Conservation (phyloP, 1,140 invertebrate genomes). For the Neocloeon triangulifer region DNA sequence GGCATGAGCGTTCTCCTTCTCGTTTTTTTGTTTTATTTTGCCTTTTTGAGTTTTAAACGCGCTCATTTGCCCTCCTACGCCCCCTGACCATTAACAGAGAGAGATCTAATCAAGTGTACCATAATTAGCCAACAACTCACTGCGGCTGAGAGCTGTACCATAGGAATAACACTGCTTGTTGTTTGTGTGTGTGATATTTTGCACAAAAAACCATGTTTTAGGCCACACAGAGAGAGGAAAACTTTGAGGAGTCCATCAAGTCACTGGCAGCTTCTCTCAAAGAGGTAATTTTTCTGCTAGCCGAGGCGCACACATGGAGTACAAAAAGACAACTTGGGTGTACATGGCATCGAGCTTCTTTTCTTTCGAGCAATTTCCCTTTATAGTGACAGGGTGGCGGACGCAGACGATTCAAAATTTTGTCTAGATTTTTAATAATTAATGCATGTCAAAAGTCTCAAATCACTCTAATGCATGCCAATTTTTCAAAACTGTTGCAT, state of each 20-base stretch:
- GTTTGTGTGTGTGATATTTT: conserved; percentile 8
- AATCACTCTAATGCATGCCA: conserved; percentile 7
- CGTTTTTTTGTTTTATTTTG: conserved; percentile 15
- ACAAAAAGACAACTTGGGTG: too few relatives aligned
- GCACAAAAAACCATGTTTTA: conserved; percentile 20
- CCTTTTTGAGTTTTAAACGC: conserved; percentile 11
- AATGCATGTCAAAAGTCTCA: conserved; percentile 5
- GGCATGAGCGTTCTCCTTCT: conserved; percentile 6
- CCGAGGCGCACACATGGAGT: background rate
- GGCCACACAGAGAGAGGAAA: conserved; percentile 93
- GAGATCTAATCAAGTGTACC: conserved; percentile 9
- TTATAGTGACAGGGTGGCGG: conserved; percentile 10
- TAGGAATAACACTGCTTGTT: conserved; percentile 6
- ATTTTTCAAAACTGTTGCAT: conserved; percentile 6
- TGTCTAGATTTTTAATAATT: conserved; percentile 5
- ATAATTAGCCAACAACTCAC: background rate
- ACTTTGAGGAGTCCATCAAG: conserved; percentile 83
- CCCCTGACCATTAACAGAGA: too few relatives aligned
- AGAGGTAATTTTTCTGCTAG: conserved; percentile 45
- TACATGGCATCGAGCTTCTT: too few relatives aligned
- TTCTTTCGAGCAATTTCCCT: conserved; percentile 4
- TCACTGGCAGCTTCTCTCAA: conserved; percentile 74
- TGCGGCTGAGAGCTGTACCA: conserved; percentile 1
- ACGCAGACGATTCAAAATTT: background rate
- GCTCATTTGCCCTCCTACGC: conserved; percentile 6